A percentile compares a stretch with the other conserved stretches of the same genome.
Evolutionary conservation across 2,888 invertebrate genomes (phyloP).

Genomic region (Ephialtes manifestator): DNA sequence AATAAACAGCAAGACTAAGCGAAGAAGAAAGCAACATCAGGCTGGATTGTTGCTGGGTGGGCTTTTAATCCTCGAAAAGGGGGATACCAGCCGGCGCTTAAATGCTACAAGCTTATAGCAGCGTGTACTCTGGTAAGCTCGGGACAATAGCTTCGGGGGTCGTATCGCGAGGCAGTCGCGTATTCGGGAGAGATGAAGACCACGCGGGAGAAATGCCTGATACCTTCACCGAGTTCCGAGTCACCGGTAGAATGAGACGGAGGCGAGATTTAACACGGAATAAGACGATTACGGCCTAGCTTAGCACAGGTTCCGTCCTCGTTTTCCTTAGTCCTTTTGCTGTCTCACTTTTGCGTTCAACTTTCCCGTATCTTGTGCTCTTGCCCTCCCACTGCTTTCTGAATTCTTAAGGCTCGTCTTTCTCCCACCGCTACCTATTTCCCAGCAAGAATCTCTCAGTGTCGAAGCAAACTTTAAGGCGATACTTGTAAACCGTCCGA

Average conservation of each 20-base stretch:
- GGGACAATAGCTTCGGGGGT: constrained; percentile 56
- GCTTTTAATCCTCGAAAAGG: constrained; percentile 44
- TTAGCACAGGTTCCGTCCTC: constrained; percentile 73
- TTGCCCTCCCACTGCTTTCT: constrained; percentile 27
- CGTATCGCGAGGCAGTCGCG: constrained; percentile 43
- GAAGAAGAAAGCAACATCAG: constrained; percentile 31
- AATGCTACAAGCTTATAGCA: constrained; percentile 61
- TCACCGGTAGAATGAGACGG: constrained; percentile 64
- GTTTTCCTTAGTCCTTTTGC: constrained; percentile 10
- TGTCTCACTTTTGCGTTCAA: constrained; percentile 22
- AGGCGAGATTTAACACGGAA: constrained; percentile 82
- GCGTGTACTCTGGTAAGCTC: constrained; percentile 57
- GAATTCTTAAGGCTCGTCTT: constrained; percentile 40
- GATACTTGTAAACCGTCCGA: constrained; percentile 63
- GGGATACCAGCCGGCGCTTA: constrained; percentile 47
- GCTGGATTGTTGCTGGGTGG: constrained; percentile 19
- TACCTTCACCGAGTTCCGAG: constrained; percentile 28
- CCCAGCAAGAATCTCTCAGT: constrained; percentile 33
- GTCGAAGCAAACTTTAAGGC: constrained; percentile 59
- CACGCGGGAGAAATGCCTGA: constrained; percentile 52
- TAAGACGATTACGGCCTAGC: constrained; percentile 84
- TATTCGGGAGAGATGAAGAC: constrained; percentile 34
- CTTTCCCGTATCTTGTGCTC: constrained; percentile 29
- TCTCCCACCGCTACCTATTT: neutral
- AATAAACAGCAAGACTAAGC: constrained; percentile 9